phyloP scores from a whole-genome alignment of 2,888 invertebrate species.

The Diloba caeruleocephala region DNA sequence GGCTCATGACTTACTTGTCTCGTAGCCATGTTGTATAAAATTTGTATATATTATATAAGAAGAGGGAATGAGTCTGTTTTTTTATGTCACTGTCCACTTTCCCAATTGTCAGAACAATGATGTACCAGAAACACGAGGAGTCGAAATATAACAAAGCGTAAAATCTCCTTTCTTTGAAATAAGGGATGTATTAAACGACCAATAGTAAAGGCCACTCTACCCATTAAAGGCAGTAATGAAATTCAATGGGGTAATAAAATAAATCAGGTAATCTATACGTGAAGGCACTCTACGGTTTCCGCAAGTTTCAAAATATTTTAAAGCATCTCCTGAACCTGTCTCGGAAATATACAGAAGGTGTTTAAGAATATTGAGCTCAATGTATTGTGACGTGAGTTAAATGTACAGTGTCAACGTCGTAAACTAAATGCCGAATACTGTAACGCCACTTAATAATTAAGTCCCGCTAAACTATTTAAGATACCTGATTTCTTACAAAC shows the following conservation, averaged over 20 bases:
- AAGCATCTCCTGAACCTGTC: conserved; percentile 25
- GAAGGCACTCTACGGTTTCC: conserved; percentile 33
- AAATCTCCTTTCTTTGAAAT: conserved; percentile 45
- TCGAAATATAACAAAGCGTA: conserved; percentile 24
- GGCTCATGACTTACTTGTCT: too few species aligned
- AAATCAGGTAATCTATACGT: conserved; percentile 42
- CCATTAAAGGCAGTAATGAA: conserved; percentile 39
- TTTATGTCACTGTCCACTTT: conserved; percentile 21
- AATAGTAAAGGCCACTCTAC: conserved; percentile 23
- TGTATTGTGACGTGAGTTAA: conserved; percentile 19
- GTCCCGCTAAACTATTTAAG: too few species aligned
- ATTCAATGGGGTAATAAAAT: conserved; percentile 48
- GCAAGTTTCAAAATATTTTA: conserved; percentile 40
- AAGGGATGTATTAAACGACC: conserved; percentile 32
- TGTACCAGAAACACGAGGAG: conserved; percentile 16
- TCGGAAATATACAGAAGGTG: conserved; percentile 36
- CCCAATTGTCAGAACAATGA: conserved; percentile 39
- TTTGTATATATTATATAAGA: conserved; percentile 7
- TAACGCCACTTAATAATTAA: too few species aligned
- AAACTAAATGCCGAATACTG: too few species aligned
- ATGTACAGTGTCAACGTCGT: conserved; percentile 10
- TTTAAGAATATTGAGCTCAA: conserved; percentile 33
- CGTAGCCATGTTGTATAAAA: too few species aligned
- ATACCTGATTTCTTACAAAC: too few species aligned
- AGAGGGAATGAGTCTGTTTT: too few species aligned